Evolutionary conservation across 2,797 vertebrate species (phyloP).

Genomic region (Enoplosus armatus): DNA sequence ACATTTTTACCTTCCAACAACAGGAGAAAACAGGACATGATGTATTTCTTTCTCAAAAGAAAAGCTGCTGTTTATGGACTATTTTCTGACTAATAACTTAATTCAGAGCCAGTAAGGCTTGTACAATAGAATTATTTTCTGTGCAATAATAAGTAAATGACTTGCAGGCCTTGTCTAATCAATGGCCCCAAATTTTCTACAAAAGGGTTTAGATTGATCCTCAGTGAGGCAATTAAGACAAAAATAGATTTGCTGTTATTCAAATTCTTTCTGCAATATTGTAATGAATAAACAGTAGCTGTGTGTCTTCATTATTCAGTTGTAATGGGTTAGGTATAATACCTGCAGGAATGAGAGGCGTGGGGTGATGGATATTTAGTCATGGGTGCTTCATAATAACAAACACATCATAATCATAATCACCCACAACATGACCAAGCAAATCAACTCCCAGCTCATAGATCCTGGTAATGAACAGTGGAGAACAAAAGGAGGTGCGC

Average conservation of each 20-base stretch:
- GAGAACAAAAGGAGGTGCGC: constrained; percentile 38
- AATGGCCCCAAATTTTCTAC: constrained; percentile 14
- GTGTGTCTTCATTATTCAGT: not conserved
- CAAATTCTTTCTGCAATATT: constrained; percentile 7
- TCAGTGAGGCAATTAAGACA: constrained; percentile 21
- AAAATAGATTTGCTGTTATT: constrained; percentile 31
- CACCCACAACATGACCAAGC: constrained; percentile 35
- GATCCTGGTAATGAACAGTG: constrained; percentile 66
- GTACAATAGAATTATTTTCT: not conserved
- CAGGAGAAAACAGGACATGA: not conserved
- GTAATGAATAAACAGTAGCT: not conserved
- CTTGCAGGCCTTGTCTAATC: constrained; percentile 23
- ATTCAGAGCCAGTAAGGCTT: not conserved
- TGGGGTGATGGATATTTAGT: constrained; percentile 60
- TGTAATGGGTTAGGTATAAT: constrained; percentile 35
- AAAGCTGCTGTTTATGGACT: not conserved
- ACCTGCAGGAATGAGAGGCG: constrained; percentile 42
- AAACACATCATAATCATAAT: constrained; percentile 65
- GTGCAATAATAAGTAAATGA: constrained; percentile 19
- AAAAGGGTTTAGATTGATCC: constrained; percentile 31
- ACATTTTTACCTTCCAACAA: constrained; percentile 8
- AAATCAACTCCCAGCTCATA: constrained; percentile 62
- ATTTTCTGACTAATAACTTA: not conserved
- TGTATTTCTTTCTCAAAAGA: not conserved
- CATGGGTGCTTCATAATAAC: constrained; percentile 57